These are phyloP conservation scores for Aporophyla lueneburgensis DNA, from an alignment of 2,888 invertebrate species.

Conservation along the genomic window DNA sequence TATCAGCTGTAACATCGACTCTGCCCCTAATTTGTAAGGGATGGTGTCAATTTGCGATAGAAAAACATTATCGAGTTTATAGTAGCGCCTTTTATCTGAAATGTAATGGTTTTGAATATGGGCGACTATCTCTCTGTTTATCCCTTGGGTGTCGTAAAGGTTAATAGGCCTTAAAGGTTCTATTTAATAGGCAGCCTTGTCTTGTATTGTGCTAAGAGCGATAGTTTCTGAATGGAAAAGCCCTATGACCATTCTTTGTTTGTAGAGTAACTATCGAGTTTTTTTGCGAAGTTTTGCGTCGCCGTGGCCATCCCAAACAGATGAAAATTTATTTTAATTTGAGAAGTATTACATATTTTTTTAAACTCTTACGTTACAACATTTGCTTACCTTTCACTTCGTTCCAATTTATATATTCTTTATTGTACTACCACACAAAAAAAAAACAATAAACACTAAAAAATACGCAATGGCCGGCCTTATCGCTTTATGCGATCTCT, in stretches of 20 bases:
- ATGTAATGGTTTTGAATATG: slow-evolving; percentile 29
- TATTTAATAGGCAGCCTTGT: slow-evolving; percentile 24
- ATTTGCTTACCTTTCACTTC: neutral
- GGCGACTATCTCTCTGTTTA: slow-evolving; percentile 19
- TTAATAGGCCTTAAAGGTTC: slow-evolving; percentile 22
- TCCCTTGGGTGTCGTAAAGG: slow-evolving; percentile 22
- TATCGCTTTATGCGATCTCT: too few relatives aligned
- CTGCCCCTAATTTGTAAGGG: slow-evolving; percentile 62
- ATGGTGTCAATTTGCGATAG: slow-evolving; percentile 67
- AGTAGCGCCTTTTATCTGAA: slow-evolving; percentile 42
- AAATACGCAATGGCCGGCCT: too few relatives aligned
- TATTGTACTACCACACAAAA: too few relatives aligned
- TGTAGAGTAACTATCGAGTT: too few relatives aligned
- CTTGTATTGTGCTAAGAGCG: slow-evolving; percentile 35
- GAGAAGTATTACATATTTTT: too few relatives aligned
- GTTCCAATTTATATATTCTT: too few relatives aligned
- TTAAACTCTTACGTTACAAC: too few relatives aligned
- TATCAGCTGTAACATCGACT: slow-evolving; percentile 61
- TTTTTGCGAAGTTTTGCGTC: too few relatives aligned
- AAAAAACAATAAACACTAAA: too few relatives aligned
- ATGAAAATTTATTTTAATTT: neutral
- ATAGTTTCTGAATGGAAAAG: neutral
- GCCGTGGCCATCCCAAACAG: neutral
- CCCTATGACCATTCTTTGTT: slow-evolving; percentile 2
- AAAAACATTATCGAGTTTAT: slow-evolving; percentile 51